These are phyloP conservation scores for Amblyjoppa proteus DNA, from an alignment of 2,888 invertebrate genomes.

Conservation along the genomic window DNA sequence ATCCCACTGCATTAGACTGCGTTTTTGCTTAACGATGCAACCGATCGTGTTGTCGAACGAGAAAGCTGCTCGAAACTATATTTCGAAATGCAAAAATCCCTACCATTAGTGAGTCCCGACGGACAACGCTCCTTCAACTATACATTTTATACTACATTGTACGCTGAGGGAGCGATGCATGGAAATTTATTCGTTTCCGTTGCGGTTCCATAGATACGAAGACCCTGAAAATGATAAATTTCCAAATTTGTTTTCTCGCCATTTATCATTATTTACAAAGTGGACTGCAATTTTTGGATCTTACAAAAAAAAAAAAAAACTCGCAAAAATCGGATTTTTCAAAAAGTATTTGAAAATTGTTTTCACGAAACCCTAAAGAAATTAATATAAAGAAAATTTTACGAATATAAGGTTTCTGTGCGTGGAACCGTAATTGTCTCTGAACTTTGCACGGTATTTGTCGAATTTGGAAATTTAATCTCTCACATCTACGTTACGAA, in stretches of 20 bases:
- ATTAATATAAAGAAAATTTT: neutral
- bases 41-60: neutral
- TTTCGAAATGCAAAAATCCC: constrained; percentile 50
- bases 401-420: neutral
- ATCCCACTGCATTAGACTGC: constrained; percentile 43
- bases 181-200: neutral
- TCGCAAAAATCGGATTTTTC: neutral
- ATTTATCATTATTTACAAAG: neutral
- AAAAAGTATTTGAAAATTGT: neutral
- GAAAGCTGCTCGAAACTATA: neutral
- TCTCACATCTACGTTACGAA: constrained; percentile 43
- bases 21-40: constrained; percentile 16
- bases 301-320: neutral
- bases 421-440: neutral
- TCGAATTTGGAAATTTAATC: neutral
- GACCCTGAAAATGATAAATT: too few relatives aligned
- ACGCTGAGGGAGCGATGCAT: neutral
- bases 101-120: constrained; percentile 32
- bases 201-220: neutral
- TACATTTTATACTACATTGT: constrained; percentile 7
- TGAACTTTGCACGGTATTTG: neutral
- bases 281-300: neutral
- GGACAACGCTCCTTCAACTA: neutral
- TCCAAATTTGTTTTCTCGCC: neutral
- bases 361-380: neutral